A percentile compares a stretch with the other conserved stretches of the same genome.
phyloP scores from a whole-genome alignment of 2,113 vertebrate genomes.

The Neodon shergylaensis region DNA sequence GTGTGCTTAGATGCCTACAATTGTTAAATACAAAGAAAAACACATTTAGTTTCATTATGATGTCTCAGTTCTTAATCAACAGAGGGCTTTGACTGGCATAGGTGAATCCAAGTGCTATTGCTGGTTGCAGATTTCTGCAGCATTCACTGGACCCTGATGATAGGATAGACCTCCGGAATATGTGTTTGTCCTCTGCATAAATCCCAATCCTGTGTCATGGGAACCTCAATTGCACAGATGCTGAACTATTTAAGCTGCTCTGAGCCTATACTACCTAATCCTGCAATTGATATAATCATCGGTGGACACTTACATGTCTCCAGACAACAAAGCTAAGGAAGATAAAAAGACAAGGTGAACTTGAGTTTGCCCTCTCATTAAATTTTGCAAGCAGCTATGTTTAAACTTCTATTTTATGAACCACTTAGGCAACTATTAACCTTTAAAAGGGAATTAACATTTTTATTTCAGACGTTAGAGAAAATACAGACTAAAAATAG shows the following conservation, averaged over 20 bases:
- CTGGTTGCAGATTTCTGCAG: background rate
- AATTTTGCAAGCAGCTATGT: conserved; percentile 64
- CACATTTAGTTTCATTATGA: background rate
- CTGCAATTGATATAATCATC: conserved; percentile 60
- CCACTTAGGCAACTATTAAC: conserved; percentile 77
- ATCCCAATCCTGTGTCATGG: background rate
- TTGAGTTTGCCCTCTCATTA: conserved; percentile 64
- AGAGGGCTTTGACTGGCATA: background rate
- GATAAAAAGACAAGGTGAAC: conserved; percentile 72
- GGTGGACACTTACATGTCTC: conserved; percentile 45
- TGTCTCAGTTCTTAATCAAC: background rate
- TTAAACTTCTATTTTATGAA: conserved; percentile 72
- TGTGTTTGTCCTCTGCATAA: background rate
- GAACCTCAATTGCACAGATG: background rate
- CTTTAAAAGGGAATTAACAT: conserved; percentile 75
- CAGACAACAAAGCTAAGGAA: conserved; percentile 32
- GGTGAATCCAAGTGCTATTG: background rate
- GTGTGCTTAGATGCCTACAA: background rate
- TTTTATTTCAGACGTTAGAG: conserved; percentile 69
- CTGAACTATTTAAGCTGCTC: conserved; percentile 55
- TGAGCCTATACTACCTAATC: background rate
- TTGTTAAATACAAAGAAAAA: background rate
- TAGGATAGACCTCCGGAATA: conserved; percentile 3
- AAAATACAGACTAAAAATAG: conserved; percentile 40
- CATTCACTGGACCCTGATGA: background rate